Evolutionary conservation across 1,140 invertebrate species (phyloP), one percentile per base, ranked within the genome.

Genomic region (Trichonephila inaurata): DNA sequence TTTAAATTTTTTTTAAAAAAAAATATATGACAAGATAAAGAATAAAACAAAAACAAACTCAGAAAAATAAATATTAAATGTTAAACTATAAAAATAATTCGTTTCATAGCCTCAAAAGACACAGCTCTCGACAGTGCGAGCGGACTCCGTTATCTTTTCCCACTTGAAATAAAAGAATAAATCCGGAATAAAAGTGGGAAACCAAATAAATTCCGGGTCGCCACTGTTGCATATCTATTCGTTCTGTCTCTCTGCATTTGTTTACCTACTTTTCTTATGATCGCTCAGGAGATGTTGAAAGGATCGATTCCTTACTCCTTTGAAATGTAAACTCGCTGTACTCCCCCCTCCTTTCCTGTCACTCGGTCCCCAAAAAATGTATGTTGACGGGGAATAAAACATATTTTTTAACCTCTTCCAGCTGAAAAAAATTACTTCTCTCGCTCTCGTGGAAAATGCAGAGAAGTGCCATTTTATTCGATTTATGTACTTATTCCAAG

Each of bases 381-480:
- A 72, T 87, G 91, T 92, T 60, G 82, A 60, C 82, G n/a, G 91
- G 33, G 91, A 92, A 87, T 87, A 87, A 87, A 92, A 92, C 85
- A 92, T 87, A 72, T 92, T 92, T 92, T 77, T 72, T 72, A 72
- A 83, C 91, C 91, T 77, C 60, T 87, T 87, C 62, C 14, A 2
- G 28, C 90, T 66, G 58, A 24, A 62, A 85, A 85, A 85, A 92
- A 92, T 33, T 91, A 83, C 61, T 60, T 83, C 60, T 91, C 44
- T 64, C 85, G 12, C 64, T 40, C 85, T 58, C 21, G 21, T 19
- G 51, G 60, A 87, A 86, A 92, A 92, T 92, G 91, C 91, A 92
- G 91, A 92, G 85, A 92, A 92, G 91, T 92, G 83, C 91, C 81
- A 83, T 92, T 92, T 92, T 92, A 92, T 92, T 92, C 91, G 91